Evolutionary conservation across 2,797 vertebrate species (phyloP).

Genomic region (Pyrocephalus nanus): DNA sequence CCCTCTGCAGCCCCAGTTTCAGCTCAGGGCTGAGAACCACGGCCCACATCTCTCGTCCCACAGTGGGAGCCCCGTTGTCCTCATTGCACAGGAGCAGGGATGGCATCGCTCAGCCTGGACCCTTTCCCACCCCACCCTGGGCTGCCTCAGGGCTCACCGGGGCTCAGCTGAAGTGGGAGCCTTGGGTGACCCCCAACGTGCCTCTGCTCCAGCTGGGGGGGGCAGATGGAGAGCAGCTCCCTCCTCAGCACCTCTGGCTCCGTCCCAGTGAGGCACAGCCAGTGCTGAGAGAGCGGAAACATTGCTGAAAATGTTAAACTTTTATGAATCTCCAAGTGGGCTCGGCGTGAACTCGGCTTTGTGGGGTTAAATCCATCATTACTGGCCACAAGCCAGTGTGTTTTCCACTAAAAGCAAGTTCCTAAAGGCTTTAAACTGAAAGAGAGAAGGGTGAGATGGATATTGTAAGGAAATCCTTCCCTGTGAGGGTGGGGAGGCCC

Average conservation of each 20-base stretch:
- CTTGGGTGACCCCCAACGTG: fast-evolving
- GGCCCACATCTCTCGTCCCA: neutral
- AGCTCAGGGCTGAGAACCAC: neutral
- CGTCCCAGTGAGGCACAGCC: neutral
- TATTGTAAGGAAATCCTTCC: neutral
- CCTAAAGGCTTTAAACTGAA: neutral
- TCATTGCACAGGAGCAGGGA: neutral
- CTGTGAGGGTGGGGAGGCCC: fast-evolving
- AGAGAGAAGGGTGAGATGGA: neutral
- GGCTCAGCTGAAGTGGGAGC: neutral
- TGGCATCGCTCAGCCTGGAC: fast-evolving
- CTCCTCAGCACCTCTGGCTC: neutral
- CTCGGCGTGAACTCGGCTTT: neutral
- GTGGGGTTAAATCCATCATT: neutral
- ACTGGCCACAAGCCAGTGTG: neutral
- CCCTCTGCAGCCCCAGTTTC: neutral
- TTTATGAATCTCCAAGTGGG: neutral
- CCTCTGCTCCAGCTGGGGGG: fast-evolving
- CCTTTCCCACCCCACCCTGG: neutral
- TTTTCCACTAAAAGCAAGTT: neutral
- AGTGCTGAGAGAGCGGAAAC: neutral
- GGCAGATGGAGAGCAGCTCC: neutral
- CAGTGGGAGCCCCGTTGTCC: neutral
- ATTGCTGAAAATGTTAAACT: neutral
- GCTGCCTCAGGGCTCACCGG: neutral